These are phyloP conservation scores for Thalpophila matura DNA, from an alignment of 2,888 invertebrate species.

Conservation along the genomic window DNA sequence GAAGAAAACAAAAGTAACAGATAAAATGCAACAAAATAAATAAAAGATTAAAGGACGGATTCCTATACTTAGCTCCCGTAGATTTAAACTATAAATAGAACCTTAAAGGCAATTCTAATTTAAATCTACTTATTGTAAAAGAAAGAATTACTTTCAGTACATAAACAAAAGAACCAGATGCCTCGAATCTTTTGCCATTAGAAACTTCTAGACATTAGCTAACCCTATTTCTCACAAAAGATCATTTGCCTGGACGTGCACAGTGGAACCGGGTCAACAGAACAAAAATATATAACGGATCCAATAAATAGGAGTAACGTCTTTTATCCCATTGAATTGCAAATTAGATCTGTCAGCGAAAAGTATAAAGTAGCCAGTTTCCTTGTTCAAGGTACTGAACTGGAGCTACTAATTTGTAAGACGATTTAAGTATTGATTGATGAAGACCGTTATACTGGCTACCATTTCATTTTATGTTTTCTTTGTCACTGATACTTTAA, in stretches of 20 bases:
- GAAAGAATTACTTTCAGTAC: background rate
- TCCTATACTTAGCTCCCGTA: background rate
- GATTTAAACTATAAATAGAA: background rate
- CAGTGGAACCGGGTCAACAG: conserved; percentile 29
- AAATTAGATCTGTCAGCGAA: conserved; percentile 76
- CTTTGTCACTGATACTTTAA: background rate
- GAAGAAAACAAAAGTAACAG: too few species aligned
- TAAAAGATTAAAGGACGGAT: too few species aligned
- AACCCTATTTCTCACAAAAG: background rate
- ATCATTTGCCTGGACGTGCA: background rate
- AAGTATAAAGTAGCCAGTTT: conserved; percentile 75
- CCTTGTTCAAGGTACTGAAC: conserved; percentile 61
- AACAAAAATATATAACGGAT: conserved; percentile 54
- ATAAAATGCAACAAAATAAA: too few species aligned
- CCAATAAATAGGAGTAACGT: conserved; percentile 52
- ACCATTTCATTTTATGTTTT: background rate
- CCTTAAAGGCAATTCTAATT: background rate
- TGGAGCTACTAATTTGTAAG: conserved; percentile 66
- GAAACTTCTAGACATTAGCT: background rate
- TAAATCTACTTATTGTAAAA: background rate
- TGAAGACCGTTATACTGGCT: conserved; percentile 1
- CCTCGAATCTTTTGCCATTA: background rate
- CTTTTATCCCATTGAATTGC: conserved; percentile 71
- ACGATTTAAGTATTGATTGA: conserved; percentile 65
- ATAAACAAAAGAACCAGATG: background rate